Conservation (phyloP, 2,113 vertebrate genomes). For the Charadrius vociferus region DNA sequence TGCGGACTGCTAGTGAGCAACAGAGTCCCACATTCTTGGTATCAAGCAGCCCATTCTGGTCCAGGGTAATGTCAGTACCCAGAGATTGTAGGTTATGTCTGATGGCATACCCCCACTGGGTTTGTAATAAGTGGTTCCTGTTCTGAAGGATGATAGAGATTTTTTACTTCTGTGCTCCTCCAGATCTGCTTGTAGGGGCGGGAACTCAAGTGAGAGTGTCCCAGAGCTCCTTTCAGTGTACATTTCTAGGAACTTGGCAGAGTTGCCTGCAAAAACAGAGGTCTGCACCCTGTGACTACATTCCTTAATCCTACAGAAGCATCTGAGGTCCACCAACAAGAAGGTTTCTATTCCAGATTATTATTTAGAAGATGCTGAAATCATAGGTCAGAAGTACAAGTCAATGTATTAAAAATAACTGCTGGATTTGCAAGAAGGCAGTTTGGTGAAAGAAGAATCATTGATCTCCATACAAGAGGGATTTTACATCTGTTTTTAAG, state of each 20-base stretch:
- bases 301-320: neutral
- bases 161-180: neutral
- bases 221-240: neutral
- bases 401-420: neutral
- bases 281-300: neutral
- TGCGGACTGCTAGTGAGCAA: neutral
- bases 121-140: neutral
- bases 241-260: neutral
- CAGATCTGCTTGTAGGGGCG: neutral
- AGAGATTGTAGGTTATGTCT: too few relatives aligned
- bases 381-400: neutral
- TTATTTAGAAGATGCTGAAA: neutral
- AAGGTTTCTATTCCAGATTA: neutral
- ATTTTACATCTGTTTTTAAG: neutral
- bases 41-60: neutral
- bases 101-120: neutral
- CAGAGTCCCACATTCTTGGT: neutral
- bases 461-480: neutral
- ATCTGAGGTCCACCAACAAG: neutral
- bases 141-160: neutral
- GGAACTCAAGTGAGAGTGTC: neutral
- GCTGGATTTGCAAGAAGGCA: neutral
- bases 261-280: neutral
- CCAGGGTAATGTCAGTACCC: neutral
- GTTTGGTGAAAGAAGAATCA: neutral